phyloP scores from a whole-genome alignment of 1,140 invertebrate genomes.

The Cydia pomonella region DNA sequence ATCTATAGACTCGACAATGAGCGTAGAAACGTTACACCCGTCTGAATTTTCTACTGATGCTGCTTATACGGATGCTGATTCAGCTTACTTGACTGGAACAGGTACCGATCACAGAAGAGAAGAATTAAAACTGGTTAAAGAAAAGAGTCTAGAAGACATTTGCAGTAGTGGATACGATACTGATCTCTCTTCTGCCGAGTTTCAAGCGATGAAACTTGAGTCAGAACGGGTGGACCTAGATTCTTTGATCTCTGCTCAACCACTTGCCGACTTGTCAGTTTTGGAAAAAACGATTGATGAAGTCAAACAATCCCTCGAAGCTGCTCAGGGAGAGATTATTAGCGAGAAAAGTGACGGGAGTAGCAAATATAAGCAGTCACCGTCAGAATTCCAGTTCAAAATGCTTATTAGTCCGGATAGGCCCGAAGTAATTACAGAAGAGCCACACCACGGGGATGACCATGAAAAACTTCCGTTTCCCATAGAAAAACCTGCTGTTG shows the following conservation, averaged over 20 bases:
- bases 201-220: conserved; percentile 81
- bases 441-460: conserved; percentile 64
- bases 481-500: conserved; percentile 51
- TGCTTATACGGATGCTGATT: conserved; percentile 65
- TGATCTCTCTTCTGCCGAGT: conserved; percentile 85
- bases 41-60: conserved; percentile 79
- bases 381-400: conserved; percentile 87
- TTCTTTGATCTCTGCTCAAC: conserved; percentile 72
- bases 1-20: conserved; percentile 78
- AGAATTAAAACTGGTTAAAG: conserved; percentile 76
- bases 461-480: conserved; percentile 56
- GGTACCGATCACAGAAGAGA: conserved; percentile 73
- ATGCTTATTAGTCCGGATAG: conserved; percentile 76
- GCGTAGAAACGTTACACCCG: conserved; percentile 77
- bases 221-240: conserved; percentile 74
- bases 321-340: conserved; percentile 84
- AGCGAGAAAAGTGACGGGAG: conserved; percentile 82
- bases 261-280: conserved; percentile 78
- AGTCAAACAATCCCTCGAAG: conserved; percentile 85
- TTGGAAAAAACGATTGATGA: conserved; percentile 85
- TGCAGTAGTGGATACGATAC: conserved; percentile 84
- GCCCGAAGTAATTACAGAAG: conserved; percentile 78
- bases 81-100: conserved; percentile 75
- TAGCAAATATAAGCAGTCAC: conserved; percentile 84
- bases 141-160: conserved; percentile 81